These are phyloP conservation scores for Catocala nupta DNA, from an alignment of 2,888 invertebrate genomes.

Conservation along the genomic window DNA sequence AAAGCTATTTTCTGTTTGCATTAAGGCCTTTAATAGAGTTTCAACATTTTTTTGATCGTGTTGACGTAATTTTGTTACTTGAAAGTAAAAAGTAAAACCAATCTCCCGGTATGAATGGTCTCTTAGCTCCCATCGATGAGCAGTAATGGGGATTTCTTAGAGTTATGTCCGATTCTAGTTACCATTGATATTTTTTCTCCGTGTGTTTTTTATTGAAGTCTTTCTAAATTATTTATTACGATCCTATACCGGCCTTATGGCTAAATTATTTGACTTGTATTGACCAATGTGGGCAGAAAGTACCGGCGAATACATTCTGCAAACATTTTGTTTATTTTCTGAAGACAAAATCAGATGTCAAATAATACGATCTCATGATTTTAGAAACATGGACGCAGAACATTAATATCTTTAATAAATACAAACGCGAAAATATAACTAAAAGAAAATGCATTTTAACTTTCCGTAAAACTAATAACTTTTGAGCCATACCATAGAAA, in stretches of 20 bases:
- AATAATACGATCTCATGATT: too few relatives aligned
- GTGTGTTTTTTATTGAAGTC: conserved; percentile 26
- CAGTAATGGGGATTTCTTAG: conserved; percentile 62
- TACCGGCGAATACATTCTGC: neutral
- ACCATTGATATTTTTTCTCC: conserved; percentile 56
- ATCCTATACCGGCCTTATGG: neutral
- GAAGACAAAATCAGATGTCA: neutral
- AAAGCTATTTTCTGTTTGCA: conserved; percentile 5
- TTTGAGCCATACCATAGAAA: neutral
- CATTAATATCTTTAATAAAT: too few relatives aligned
- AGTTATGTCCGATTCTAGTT: conserved; percentile 64
- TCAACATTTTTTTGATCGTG: neutral
- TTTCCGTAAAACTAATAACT: too few relatives aligned
- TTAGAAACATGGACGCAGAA: too few relatives aligned
- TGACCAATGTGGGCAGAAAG: conserved; percentile 1
- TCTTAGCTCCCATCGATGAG: conserved; percentile 56
- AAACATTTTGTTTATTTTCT: neutral
- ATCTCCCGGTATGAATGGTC: conserved; percentile 57
- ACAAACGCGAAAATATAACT: too few relatives aligned
- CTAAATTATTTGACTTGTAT: conserved; percentile 5
- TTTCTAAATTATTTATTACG: conserved; percentile 10
- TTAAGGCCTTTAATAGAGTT: neutral
- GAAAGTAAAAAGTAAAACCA: neutral
- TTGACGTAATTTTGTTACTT: neutral
- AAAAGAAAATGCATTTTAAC: too few relatives aligned